phyloP scores from a whole-genome alignment of 1,140 invertebrate genomes.

The Physella acuta region DNA sequence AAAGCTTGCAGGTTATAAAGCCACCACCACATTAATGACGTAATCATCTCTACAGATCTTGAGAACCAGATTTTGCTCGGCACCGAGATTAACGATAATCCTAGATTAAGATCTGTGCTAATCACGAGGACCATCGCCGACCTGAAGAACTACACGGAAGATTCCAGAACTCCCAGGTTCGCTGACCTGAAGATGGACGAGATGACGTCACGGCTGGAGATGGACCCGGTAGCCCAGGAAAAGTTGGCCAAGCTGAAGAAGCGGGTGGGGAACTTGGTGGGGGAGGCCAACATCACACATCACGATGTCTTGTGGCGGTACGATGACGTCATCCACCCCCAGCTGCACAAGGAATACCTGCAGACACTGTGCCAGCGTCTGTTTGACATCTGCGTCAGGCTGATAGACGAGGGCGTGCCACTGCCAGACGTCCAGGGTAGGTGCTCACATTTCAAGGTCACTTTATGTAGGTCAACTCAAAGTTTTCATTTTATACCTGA shows the following conservation, averaged over 20 bases:
- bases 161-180: conserved; percentile 39
- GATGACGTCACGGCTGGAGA: conserved; percentile 37
- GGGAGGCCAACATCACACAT: conserved; percentile 36
- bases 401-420: conserved; percentile 41
- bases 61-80: conserved; percentile 45
- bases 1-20: too few species aligned
- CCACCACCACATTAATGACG: too few species aligned
- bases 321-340: conserved; percentile 50
- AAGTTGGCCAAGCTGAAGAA: conserved; percentile 40
- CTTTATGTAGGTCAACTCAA: too few species aligned
- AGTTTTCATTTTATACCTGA: too few species aligned
- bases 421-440: neutral
- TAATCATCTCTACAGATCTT: conserved; percentile 17
- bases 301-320: conserved; percentile 53
- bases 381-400: conserved; percentile 26
- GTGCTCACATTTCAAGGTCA: too few species aligned
- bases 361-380: conserved; percentile 39
- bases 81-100: conserved; percentile 35
- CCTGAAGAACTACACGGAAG: conserved; percentile 52
- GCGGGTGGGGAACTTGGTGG: conserved; percentile 29
- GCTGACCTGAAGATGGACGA: conserved; percentile 45
- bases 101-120: conserved; percentile 38
- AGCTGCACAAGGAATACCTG: conserved; percentile 51
- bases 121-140: conserved; percentile 51
- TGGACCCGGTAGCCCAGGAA: conserved; percentile 34